Evolutionary conservation across 2,113 vertebrate genomes (phyloP).

Genomic region (Saccopteryx bilineata): DNA sequence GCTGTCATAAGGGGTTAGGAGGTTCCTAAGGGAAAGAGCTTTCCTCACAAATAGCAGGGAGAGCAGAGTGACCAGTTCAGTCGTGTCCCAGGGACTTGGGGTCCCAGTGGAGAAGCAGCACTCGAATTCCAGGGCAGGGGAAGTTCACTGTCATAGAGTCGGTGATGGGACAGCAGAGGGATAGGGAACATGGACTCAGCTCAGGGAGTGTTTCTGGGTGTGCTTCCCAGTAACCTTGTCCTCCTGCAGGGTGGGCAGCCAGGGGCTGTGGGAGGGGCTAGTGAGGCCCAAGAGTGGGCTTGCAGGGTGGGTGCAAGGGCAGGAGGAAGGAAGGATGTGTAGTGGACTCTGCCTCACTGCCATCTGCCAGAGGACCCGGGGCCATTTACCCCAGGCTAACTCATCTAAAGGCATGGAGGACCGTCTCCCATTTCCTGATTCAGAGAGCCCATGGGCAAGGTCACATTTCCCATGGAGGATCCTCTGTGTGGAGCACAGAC

Average conservation of each 20-base stretch:
- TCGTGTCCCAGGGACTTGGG: rapidly evolving
- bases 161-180: rapidly evolving
- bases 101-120: neutral
- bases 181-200: neutral
- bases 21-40: neutral
- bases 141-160: rapidly evolving
- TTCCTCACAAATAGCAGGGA: neutral
- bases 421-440: rapidly evolving
- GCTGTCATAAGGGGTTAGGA: rapidly evolving
- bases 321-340: neutral
- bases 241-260: neutral
- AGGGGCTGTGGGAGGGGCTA: neutral
- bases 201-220: rapidly evolving
- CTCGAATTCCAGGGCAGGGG: neutral
- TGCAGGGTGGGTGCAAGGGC: neutral
- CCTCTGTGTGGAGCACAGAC: neutral
- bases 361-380: neutral
- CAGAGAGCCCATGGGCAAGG: neutral
- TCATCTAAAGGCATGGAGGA: neutral
- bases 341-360: neutral
- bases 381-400: neutral
- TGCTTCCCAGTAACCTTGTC: neutral
- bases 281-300: neutral
- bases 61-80: neutral
- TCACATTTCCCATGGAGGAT: neutral